phyloP scores from a whole-genome alignment of 2,113 vertebrate species.

The Electrona antarctica region DNA sequence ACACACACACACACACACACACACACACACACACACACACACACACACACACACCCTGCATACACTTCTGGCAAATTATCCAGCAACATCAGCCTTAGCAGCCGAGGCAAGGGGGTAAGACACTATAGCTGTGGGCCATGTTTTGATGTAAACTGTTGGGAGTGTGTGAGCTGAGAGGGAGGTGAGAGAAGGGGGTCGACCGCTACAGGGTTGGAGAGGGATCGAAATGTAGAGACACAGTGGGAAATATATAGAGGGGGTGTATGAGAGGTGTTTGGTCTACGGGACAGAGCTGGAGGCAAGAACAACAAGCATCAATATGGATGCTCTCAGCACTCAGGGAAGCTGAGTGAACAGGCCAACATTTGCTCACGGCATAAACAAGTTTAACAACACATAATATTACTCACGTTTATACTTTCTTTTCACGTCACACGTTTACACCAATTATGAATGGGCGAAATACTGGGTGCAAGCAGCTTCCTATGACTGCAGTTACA shows the following conservation, averaged over 20 bases:
- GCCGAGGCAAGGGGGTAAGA: constrained; percentile 69
- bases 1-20: constrained; percentile 31
- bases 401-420: too few relatives aligned
- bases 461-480: too few relatives aligned
- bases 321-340: constrained; percentile 22
- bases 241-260: constrained; percentile 41
- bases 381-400: constrained; percentile 15
- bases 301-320: constrained; percentile 40
- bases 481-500: too few relatives aligned
- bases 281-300: constrained; percentile 55
- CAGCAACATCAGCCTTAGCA: constrained; percentile 61
- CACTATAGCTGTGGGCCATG: constrained; percentile 62
- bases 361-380: constrained; percentile 35
- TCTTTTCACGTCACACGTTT: too few relatives aligned
- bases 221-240: constrained; percentile 56
- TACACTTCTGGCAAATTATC: constrained; percentile 43
- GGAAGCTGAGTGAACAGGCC: constrained; percentile 21
- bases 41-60: constrained; percentile 1
- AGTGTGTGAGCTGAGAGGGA: constrained; percentile 59
- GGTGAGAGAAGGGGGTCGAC: constrained; percentile 61
- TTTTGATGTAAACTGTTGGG: constrained; percentile 72
- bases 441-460: too few relatives aligned
- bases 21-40: constrained; percentile 38
- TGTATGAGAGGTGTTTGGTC: constrained; percentile 47
- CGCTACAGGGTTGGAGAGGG: constrained; percentile 36